These are phyloP conservation scores for Tiliacea citrago DNA, from an alignment of 2,888 invertebrate species.

Conservation along the genomic window DNA sequence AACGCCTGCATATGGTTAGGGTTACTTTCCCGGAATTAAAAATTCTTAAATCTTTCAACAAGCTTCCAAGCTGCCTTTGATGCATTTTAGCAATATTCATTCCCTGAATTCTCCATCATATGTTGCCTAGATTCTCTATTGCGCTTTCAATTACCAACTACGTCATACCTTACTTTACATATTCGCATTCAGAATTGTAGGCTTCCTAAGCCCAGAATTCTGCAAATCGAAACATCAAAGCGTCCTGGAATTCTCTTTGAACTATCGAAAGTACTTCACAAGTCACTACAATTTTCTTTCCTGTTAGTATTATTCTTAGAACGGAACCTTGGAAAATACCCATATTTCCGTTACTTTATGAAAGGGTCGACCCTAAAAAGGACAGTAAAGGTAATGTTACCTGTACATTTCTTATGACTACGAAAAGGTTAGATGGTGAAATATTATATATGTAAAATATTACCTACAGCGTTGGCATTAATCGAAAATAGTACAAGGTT, in stretches of 20 bases:
- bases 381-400: slow-evolving; percentile 21
- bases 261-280: slow-evolving; percentile 15
- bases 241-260: slow-evolving; percentile 18
- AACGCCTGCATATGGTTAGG: neutral
- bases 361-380: slow-evolving; percentile 42
- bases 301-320: slow-evolving; percentile 31
- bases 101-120: neutral
- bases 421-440: slow-evolving; percentile 12
- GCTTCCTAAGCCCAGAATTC: neutral
- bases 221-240: slow-evolving; percentile 26
- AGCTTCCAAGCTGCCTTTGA: neutral
- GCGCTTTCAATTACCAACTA: neutral
- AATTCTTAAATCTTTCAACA: neutral
- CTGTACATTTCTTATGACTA: slow-evolving; percentile 38
- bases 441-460: slow-evolving; percentile 10
- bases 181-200: neutral
- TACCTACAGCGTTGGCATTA: neutral
- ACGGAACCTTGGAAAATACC: slow-evolving; percentile 20
- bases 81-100: neutral
- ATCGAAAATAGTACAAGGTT: slow-evolving; percentile 5
- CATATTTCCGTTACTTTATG: slow-evolving; percentile 39
- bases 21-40: neutral
- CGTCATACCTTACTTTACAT: neutral
- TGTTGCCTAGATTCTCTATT: too few relatives aligned
- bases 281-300: slow-evolving; percentile 16